Percentiles rank a stretch among this genome's conserved stretches.
These are phyloP conservation scores for Thereuonema tuberculata DNA, from an alignment of 1,140 invertebrate species.

Conservation along the genomic window DNA sequence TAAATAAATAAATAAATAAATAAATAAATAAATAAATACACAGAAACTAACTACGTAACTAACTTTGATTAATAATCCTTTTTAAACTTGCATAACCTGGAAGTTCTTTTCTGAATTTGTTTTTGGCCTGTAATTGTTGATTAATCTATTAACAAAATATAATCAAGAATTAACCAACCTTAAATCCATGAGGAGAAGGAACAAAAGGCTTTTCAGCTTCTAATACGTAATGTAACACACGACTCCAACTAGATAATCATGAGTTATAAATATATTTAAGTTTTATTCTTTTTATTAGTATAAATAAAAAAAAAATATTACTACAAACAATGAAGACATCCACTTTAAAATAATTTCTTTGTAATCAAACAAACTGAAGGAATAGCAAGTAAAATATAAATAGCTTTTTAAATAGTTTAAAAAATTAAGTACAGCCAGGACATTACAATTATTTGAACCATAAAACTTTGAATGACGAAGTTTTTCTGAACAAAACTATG, in stretches of 20 bases:
- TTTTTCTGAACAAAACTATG: no score
- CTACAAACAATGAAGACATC: conserved; percentile 2
- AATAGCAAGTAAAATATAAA: not conserved
- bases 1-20: not conserved
- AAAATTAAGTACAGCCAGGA: not conserved
- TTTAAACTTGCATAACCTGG: no score
- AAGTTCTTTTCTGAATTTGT: no score
- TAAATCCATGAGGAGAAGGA: conserved; percentile 6
- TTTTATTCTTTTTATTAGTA: not conserved
- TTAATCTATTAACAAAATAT: not conserved
- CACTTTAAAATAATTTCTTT: no score
- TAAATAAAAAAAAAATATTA: conserved; percentile 16
- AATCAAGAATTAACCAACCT: not conserved
- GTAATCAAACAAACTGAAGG: not conserved
- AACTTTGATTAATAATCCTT: no score
- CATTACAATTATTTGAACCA: no score
- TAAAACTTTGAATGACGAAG: no score
- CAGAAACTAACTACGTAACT: conserved; percentile 3
- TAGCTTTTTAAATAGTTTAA: not conserved
- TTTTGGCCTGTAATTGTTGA: no score
- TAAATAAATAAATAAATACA: not conserved
- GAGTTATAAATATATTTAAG: not conserved
- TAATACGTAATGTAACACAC: conserved; percentile 55
- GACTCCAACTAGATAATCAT: conserved; percentile 54
- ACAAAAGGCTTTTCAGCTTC: conserved; percentile 35